These are phyloP conservation scores for Trichomycterus rosablanca DNA, from an alignment of 2,113 vertebrate species.

Conservation along the genomic window DNA sequence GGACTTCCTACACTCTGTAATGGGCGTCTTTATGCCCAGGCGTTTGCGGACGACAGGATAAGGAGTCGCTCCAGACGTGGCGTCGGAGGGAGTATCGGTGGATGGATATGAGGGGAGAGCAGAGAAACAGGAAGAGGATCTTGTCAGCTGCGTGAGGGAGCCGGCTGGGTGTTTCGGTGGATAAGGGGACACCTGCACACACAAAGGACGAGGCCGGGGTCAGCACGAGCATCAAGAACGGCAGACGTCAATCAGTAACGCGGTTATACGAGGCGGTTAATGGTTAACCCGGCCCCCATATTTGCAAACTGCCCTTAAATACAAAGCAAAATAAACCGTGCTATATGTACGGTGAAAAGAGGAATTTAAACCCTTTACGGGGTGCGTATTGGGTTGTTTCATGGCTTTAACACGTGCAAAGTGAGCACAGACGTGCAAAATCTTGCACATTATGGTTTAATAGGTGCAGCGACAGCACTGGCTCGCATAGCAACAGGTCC, in stretches of 20 bases:
- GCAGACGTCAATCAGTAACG: slow-evolving; percentile 70
- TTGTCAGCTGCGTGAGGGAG: background rate
- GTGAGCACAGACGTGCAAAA: too few relatives aligned
- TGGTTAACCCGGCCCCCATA: slow-evolving; percentile 62
- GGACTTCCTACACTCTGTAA: slow-evolving; percentile 44
- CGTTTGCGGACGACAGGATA: slow-evolving; percentile 51
- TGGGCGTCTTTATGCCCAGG: slow-evolving; percentile 38
- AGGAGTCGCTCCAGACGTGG: slow-evolving; percentile 49
- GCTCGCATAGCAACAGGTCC: too few relatives aligned
- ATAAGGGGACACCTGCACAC: slow-evolving; percentile 46
- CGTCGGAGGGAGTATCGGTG: slow-evolving; percentile 2
- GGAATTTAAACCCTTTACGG: too few relatives aligned
- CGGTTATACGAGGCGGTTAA: slow-evolving; percentile 68
- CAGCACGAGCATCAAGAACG: slow-evolving; percentile 58
- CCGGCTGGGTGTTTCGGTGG: slow-evolving; percentile 15
- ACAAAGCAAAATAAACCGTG: slow-evolving; percentile 21
- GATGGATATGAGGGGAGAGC: background rate
- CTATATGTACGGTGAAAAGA: too few relatives aligned
- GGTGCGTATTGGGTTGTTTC: too few relatives aligned
- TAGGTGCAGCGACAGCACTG: too few relatives aligned
- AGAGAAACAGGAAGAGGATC: background rate
- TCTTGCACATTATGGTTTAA: too few relatives aligned
- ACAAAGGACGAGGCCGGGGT: slow-evolving; percentile 54
- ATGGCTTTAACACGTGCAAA: too few relatives aligned
- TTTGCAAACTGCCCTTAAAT: slow-evolving; percentile 48